phyloP scores from a whole-genome alignment of 2,113 vertebrate species.

The Zootoca vivipara region DNA sequence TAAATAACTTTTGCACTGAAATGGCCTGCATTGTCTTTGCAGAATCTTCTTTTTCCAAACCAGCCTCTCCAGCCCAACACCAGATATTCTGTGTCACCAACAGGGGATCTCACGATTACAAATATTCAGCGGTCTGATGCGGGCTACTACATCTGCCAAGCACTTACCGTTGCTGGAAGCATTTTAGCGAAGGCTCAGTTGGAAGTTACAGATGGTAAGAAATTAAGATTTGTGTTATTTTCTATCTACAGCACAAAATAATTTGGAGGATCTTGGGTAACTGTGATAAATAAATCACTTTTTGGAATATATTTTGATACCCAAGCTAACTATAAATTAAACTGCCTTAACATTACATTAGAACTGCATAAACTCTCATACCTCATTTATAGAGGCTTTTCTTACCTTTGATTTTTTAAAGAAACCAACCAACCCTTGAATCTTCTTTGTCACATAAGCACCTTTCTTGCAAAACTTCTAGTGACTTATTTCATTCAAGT shows the following conservation, averaged over 20 bases:
- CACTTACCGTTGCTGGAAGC: conserved; percentile 96
- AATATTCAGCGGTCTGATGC: conserved; percentile 91
- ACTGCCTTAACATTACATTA: too few relatives aligned
- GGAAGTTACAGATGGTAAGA: conserved; percentile 98
- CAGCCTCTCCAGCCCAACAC: conserved; percentile 95
- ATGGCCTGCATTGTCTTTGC: conserved; percentile 64
- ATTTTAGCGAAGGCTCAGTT: conserved; percentile 98
- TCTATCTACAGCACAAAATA: conserved; percentile 23
- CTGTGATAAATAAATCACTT: neutral
- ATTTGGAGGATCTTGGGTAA: neutral
- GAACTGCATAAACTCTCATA: too few relatives aligned
- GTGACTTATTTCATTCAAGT: too few relatives aligned
- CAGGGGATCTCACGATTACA: conserved; percentile 93
- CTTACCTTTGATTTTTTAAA: too few relatives aligned
- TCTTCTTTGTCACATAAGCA: too few relatives aligned
- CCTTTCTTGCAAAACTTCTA: too few relatives aligned
- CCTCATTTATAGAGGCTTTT: too few relatives aligned
- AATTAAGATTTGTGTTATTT: conserved; percentile 46
- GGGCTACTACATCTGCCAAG: conserved; percentile 98
- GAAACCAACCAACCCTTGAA: too few relatives aligned
- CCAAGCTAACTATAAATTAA: neutral
- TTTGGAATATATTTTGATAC: neutral
- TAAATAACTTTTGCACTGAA: conserved; percentile 47
- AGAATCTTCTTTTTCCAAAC: conserved; percentile 98
- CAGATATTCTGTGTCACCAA: conserved; percentile 91